phyloP scores from a whole-genome alignment of 2,797 vertebrate genomes.

The Selene dorsalis region DNA sequence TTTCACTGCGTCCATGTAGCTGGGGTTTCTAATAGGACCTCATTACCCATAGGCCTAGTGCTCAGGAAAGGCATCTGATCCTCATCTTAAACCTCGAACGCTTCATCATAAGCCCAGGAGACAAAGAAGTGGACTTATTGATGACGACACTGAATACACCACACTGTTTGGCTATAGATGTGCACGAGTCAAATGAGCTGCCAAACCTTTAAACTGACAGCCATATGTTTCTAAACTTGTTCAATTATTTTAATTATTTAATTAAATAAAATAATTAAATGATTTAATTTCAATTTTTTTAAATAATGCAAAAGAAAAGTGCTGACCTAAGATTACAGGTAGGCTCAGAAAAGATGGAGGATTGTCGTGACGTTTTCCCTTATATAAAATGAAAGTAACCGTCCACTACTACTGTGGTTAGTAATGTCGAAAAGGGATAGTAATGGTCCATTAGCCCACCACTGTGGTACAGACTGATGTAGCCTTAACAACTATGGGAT shows the following conservation, averaged over 20 bases:
- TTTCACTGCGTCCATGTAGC: constrained; percentile 40
- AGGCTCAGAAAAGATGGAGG: neutral
- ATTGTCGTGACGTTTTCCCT: neutral
- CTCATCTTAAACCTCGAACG: constrained; percentile 31
- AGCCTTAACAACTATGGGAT: neutral
- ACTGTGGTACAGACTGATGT: neutral
- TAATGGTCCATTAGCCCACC: neutral
- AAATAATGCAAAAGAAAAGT: too few relatives aligned
- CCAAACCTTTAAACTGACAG: neutral
- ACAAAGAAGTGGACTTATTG: constrained; percentile 14
- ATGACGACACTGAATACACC: constrained; percentile 6
- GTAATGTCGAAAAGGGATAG: neutral
- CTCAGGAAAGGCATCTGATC: constrained; percentile 65
- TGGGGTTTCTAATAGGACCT: constrained; percentile 51
- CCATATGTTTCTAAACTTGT: neutral
- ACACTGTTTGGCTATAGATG: neutral
- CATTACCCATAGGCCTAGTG: constrained; percentile 36
- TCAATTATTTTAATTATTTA: too few relatives aligned
- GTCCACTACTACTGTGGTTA: neutral
- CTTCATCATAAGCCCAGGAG: neutral
- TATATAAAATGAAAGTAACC: neutral
- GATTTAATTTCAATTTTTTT: too few relatives aligned
- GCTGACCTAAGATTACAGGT: neutral
- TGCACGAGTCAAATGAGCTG: constrained; percentile 2
- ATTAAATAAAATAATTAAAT: too few relatives aligned